phyloP scores from a whole-genome alignment of 1,140 invertebrate species.

The Brachionus koreanus region DNA sequence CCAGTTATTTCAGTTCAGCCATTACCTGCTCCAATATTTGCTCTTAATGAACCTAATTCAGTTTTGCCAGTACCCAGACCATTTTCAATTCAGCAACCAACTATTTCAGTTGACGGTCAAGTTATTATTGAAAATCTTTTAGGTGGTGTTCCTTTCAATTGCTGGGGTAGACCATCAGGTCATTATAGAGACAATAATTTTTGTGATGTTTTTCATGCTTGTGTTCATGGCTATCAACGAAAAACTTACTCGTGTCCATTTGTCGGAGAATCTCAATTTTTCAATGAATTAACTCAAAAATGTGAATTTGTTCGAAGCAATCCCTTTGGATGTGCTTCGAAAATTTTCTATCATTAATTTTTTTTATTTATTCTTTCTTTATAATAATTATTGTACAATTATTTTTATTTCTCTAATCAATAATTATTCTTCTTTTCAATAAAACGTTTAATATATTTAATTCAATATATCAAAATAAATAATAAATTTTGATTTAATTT shows the following conservation, averaged over 20 bases:
- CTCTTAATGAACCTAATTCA: neutral
- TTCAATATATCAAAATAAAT: no score
- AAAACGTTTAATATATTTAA: no score
- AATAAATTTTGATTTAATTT: no score
- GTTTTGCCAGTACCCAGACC: neutral
- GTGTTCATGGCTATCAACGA: conserved; percentile 23
- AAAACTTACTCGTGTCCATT: conserved; percentile 5
- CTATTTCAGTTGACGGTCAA: neutral
- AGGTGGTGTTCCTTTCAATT: conserved; percentile 35
- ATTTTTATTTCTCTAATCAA: neutral
- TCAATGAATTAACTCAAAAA: conserved; percentile 13
- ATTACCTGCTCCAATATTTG: neutral
- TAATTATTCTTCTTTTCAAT: neutral
- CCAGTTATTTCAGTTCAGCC: neutral
- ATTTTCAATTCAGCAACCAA: conserved; percentile 11
- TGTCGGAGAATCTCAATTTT: conserved; percentile 33
- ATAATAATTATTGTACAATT: no score
- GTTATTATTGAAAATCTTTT: conserved; percentile 21
- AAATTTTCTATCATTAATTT: conserved; percentile 20
- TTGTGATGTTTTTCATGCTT: no score
- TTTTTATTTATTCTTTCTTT: neutral
- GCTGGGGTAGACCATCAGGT: neutral
- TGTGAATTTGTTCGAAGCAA: conserved; percentile 27
- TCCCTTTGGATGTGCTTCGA: neutral
- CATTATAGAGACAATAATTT: conserved; percentile 22